phyloP scores from a whole-genome alignment of 2,113 vertebrate species.

The Recurvirostra avosetta region DNA sequence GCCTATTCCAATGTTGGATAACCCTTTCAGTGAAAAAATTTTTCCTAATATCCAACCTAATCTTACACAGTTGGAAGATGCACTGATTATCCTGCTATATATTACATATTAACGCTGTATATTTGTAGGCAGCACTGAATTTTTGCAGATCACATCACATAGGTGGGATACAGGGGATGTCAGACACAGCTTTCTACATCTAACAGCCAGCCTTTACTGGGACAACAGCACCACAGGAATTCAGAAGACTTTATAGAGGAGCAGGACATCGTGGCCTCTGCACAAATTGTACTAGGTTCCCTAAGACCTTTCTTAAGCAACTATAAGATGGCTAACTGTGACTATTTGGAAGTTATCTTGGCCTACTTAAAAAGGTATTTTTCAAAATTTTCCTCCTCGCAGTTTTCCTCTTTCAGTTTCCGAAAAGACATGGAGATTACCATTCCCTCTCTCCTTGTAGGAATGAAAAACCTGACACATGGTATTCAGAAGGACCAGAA shows the following conservation, averaged over 20 bases:
- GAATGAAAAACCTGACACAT: background rate
- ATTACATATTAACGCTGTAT: background rate
- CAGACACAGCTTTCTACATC: background rate
- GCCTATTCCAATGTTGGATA: too few relatives aligned
- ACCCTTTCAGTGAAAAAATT: too few relatives aligned
- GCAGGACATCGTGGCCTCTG: fast-evolving
- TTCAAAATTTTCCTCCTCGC: background rate
- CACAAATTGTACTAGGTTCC: background rate
- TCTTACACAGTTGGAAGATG: background rate
- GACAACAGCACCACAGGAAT: background rate
- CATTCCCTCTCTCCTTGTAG: background rate
- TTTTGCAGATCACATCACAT: background rate
- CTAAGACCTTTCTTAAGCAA: background rate
- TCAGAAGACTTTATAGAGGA: background rate
- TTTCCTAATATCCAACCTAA: too few relatives aligned
- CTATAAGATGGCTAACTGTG: background rate
- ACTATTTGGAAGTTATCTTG: background rate
- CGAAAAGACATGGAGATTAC: background rate
- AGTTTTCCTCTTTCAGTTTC: background rate
- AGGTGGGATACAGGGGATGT: background rate
- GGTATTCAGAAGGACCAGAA: background rate
- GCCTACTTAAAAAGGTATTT: background rate
- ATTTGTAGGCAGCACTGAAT: background rate
- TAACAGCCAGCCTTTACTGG: background rate
- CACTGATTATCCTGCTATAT: background rate